A percentile compares a stretch with the other conserved stretches of the same genome.
Evolutionary conservation across 2,888 invertebrate species (phyloP).

Genomic region (Dinocampus coccinellae): DNA sequence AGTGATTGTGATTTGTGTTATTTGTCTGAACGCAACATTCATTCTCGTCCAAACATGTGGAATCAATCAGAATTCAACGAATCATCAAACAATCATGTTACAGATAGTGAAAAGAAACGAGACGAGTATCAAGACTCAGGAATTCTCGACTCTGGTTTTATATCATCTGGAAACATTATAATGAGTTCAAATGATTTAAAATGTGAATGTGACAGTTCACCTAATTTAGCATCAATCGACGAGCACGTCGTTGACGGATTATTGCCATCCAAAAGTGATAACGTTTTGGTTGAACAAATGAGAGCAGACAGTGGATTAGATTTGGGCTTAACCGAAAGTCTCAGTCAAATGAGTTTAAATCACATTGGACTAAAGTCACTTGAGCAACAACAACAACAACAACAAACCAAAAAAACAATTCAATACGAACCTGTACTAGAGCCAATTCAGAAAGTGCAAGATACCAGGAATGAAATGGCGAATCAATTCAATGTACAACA

Average conservation of each 20-base stretch:
- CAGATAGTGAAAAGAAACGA: slow-evolving; percentile 47
- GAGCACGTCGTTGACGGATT: not conserved
- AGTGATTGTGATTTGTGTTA: not conserved
- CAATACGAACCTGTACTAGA: slow-evolving; percentile 52
- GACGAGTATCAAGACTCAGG: slow-evolving; percentile 48
- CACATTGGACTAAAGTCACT: slow-evolving; percentile 64
- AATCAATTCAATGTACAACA: not conserved
- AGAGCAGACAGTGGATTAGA: slow-evolving; percentile 79
- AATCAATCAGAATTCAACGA: slow-evolving; percentile 35
- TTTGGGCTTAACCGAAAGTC: slow-evolving; percentile 74
- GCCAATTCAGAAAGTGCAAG: slow-evolving; percentile 45
- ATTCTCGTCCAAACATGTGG: not conserved
- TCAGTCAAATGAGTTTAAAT: slow-evolving; percentile 74
- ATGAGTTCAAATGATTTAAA: slow-evolving; percentile 48
- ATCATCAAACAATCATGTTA: slow-evolving; percentile 48
- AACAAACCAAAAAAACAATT: slow-evolving; percentile 38
- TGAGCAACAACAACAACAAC: slow-evolving; percentile 21
- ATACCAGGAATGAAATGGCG: not conserved
- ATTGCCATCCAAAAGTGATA: not conserved
- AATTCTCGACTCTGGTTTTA: slow-evolving; percentile 61
- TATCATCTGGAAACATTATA: slow-evolving; percentile 55
- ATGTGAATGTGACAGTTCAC: slow-evolving; percentile 41
- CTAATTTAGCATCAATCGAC: not conserved
- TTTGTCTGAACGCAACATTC: not conserved
- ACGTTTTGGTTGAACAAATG: slow-evolving; percentile 63